Base-by-base conservation (phyloP, 1,140 invertebrate genomes). In the Proctacanthus coquilletti region DNA sequence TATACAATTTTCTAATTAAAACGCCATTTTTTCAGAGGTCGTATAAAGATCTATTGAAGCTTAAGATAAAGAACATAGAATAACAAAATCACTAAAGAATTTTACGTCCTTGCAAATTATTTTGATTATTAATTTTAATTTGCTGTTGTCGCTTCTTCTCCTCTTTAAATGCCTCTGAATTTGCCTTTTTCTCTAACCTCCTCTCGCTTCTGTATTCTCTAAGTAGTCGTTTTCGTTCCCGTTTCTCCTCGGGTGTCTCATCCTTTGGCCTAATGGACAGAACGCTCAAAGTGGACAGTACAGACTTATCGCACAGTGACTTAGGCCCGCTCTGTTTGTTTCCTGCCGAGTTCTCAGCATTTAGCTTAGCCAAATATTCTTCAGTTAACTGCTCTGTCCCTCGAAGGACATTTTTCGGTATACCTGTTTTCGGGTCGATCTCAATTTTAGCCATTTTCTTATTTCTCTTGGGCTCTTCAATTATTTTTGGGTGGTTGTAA, bases 401-500 rank as follows among this genome's bases (percentile, higher is more conserved):
- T 31, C 63, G 60, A 6, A 84, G 53, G 0, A 74, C 65, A 50
- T 76, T 70, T 43, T 72, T 65, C 4, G 84, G 83, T 30, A 86
- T 68, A 1, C 83, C 83, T 0, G 77, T 84, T 61, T 70, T 77
- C 0, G 62, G 48, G 54, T 77, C 69, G 4, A 86, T 73, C 62
- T 69, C 68, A 31, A 87, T 84, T 60, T 77, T 75, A 53, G 44
- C 41, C 74, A 51, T 41, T 43, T 51, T 44, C 31, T 42, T 48
- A 41, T 34, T 48, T 55, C 80, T 75, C 49, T 74, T 76, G 1
- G 76, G 75, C 45, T 88, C 85, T 33, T 69, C 64, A 42, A 94
- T 94, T 4, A 92, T 34, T 62, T 84, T 86, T 0, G 89, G 89
- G 65, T 84, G 84, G 62, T 94, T 92, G 51, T 89, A 89, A 31